Conservation (phyloP, 2,113 vertebrate species). For the Orthonyx spaldingii region DNA sequence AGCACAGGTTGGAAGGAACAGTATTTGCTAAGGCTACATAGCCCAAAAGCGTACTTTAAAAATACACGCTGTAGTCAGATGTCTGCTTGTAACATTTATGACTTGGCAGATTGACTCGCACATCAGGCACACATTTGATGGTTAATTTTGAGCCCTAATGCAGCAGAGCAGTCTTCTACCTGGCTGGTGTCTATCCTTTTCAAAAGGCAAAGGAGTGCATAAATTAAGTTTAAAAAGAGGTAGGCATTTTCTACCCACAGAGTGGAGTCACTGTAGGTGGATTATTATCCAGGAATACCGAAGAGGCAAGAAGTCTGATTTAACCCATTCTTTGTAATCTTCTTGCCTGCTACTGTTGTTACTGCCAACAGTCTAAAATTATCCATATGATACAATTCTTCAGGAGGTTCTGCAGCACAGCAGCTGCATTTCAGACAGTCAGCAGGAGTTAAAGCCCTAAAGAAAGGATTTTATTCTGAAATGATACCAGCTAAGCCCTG, state of each 20-base stretch:
- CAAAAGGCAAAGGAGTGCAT: conserved; percentile 58
- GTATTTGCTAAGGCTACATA: background rate
- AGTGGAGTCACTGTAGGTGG: conserved; percentile 51
- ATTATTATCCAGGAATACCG: conserved; percentile 54
- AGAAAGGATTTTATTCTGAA: background rate
- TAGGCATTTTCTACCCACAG: conserved; percentile 54
- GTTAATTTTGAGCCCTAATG: conserved; percentile 46
- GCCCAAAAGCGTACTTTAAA: background rate
- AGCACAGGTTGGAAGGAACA: background rate
- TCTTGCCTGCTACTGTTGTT: background rate
- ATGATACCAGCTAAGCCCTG: background rate
- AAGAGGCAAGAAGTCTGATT: conserved; percentile 46
- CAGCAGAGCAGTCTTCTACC: conserved; percentile 46
- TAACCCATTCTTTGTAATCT: conserved; percentile 49
- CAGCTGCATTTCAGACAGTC: background rate
- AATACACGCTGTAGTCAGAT: background rate
- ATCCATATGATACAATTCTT: background rate
- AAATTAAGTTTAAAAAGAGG: conserved; percentile 60
- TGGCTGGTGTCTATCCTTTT: conserved; percentile 58
- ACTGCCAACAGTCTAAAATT: background rate
- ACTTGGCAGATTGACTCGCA: conserved; percentile 39
- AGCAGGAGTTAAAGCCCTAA: background rate
- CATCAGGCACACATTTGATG: conserved; percentile 20
- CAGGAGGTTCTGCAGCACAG: background rate
- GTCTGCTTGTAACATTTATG: conserved; percentile 29